These are phyloP conservation scores for Platerodrilus igneus DNA, from an alignment of 2,888 invertebrate genomes.

Conservation along the genomic window DNA sequence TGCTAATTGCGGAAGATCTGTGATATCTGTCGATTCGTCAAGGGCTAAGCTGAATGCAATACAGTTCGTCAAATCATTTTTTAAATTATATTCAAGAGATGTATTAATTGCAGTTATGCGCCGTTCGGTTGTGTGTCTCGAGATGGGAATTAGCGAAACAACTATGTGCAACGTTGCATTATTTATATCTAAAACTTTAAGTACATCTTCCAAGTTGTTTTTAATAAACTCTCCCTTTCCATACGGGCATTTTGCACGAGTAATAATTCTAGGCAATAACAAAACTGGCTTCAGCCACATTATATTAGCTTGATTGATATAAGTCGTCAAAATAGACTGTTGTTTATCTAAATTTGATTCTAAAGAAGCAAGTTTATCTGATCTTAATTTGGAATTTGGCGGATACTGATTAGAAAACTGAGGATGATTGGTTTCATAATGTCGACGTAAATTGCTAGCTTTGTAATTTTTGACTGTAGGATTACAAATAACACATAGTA, in stretches of 20 bases:
- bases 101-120: slow-evolving; percentile 23
- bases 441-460: slow-evolving; percentile 18
- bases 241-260: slow-evolving; percentile 17
- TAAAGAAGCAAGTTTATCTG: slow-evolving; percentile 21
- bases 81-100: slow-evolving; percentile 23
- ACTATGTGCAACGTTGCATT: slow-evolving; percentile 22
- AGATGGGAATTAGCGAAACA: slow-evolving; percentile 22
- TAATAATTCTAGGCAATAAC: slow-evolving; percentile 19
- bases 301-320: slow-evolving; percentile 22
- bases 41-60: slow-evolving; percentile 23
- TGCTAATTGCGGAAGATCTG: slow-evolving; percentile 24
- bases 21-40: slow-evolving; percentile 23
- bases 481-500: slow-evolving; percentile 14
- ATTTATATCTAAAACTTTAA: slow-evolving; percentile 21
- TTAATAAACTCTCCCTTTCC: too few species aligned
- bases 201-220: slow-evolving; percentile 15
- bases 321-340: slow-evolving; percentile 20
- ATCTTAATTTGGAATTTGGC: slow-evolving; percentile 18
- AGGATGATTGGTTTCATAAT: slow-evolving; percentile 17
- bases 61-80: slow-evolving; percentile 23
- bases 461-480: slow-evolving; percentile 13
- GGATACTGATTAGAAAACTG: slow-evolving; percentile 19
- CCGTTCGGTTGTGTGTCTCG: slow-evolving; percentile 23
- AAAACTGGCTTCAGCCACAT: slow-evolving; percentile 20
- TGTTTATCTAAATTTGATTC: slow-evolving; percentile 22